Evolutionary conservation across 2,113 vertebrate genomes (phyloP).

Genomic region (Pteropus alecto): DNA sequence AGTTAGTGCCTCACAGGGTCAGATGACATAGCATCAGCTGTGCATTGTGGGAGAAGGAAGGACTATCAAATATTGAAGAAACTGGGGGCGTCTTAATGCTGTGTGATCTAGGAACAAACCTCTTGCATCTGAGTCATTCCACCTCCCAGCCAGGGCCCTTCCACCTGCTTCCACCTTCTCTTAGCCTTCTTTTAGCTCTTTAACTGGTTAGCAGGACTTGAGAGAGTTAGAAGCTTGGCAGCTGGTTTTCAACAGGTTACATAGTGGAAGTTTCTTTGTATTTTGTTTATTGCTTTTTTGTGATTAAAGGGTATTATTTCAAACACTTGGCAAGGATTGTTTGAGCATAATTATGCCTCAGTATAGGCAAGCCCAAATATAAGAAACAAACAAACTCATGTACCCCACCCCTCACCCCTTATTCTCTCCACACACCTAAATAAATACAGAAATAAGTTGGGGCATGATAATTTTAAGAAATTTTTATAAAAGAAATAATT

Average conservation of each 20-base stretch:
- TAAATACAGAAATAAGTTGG: neutral
- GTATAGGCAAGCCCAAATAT: neutral
- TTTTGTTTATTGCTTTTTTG: neutral
- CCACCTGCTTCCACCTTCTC: rapidly evolving
- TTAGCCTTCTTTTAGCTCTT: neutral
- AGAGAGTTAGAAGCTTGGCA: neutral
- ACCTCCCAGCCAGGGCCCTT: neutral
- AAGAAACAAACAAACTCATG: neutral
- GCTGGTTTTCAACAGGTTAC: neutral
- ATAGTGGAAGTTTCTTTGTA: neutral
- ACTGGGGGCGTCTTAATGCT: no score
- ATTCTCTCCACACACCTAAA: neutral
- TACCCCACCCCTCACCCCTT: neutral
- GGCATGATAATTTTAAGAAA: neutral
- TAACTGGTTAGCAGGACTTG: neutral
- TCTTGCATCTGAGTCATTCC: no score
- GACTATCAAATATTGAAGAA: neutral
- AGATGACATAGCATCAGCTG: neutral
- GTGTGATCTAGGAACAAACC: neutral
- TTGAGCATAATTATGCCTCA: neutral
- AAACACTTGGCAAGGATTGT: neutral
- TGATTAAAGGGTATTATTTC: neutral
- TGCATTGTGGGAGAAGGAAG: neutral
- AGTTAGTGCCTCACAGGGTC: neutral
- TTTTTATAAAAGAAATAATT: neutral